Evolutionary conservation across 2,797 vertebrate species (phyloP), one percentile per base, ranked within the genome.

Genomic region (Falco berigora): DNA sequence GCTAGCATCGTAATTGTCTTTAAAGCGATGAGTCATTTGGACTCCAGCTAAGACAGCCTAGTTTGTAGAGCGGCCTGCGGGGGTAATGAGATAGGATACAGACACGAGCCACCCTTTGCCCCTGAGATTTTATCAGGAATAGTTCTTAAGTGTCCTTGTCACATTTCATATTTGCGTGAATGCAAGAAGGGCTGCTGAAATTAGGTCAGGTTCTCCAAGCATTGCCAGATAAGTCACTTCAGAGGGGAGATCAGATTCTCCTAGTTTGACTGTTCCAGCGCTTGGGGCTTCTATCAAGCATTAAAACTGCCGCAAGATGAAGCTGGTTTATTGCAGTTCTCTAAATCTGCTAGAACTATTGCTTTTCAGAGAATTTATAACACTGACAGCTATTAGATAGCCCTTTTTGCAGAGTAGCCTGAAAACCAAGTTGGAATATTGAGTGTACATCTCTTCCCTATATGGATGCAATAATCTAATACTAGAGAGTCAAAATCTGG

Each of bases 221-320:
- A 61, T 73, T 77, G 30, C 64, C 71, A 88, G 83, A 49, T 46
- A 91, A 94, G 56, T 77, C 87, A 84, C 84, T 88, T 74, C 27
- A 79, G 75, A 95, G 58, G 73, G 56, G 21, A 71, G 76, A 76
- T 74, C 73, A 94, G n/a, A 64, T 90, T 86, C 90, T 95, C 93
- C 74, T 68, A 22, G 38, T 75, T 64, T 81, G 72, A 83, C 92
- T 87, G 20, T 75, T 95, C 52, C 32, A 88, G 25, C 2, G 5
- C 63, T 94, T 69, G 76, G 52, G 69, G 66, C 56, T 93, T 78
- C 69, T 63, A 49, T 90, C 44, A 47, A 52, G 19, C 86, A 87
- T 95, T 95, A 92, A 90, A 89, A 63, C 36, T 81, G 28, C 34
- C 55, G 4, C 72, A 62, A 84, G 53, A 72, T 71, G 36, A 64